Base-by-base conservation (phyloP, 2,888 invertebrate genomes). In the Gymnosoma rotundatum region DNA sequence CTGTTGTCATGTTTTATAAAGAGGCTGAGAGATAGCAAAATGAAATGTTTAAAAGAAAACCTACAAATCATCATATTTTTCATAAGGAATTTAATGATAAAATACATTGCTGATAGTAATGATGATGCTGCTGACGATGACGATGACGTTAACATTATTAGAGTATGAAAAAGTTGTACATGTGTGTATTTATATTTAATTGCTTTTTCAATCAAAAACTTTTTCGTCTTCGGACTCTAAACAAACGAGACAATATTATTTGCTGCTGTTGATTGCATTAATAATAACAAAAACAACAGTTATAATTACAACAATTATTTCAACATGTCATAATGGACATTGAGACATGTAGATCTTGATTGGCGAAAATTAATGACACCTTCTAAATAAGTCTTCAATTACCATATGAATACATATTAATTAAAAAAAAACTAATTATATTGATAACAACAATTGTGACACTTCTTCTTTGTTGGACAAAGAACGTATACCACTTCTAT, bases 191-290 rank as follows among this genome's bases (percentile, higher is more conserved):
- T n/a, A 25, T 52, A 42, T 38, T 45, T 54, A 20, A 18, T 58
- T 32, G 18, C 42, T 56, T 32, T 32, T 58, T 21, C 38, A 45
- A 36, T n/a, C n/a, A 21, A 48, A 63, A 67, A 52, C 21, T 25
- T 69, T 32, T 52, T 25, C 60, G 10, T 32, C n/a, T 60, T 52
- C 48, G 12, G 64, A 42, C 25, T 64, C 58, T 54, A 48, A 67
- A 54, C 61, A 61, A 25, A 32, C 20, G 20, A 80, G 58, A 50
- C n/a, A 32, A 69, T 52, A 14, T 36, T 52, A 25, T 20, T 54
- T 60, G 25, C 42, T 82, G 78, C 52, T 78, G 79, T 76, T 83
- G 85, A 83, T 79, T 85, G 79, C 79, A 75, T 72, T 58, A 50
- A 72, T 72, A 58, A 56, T 52, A 72, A 32, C 4, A 32, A 32